Evolutionary conservation across 2,888 invertebrate species (phyloP), one percentile per base, ranked within the genome.

Genomic region (Cephus runcator): DNA sequence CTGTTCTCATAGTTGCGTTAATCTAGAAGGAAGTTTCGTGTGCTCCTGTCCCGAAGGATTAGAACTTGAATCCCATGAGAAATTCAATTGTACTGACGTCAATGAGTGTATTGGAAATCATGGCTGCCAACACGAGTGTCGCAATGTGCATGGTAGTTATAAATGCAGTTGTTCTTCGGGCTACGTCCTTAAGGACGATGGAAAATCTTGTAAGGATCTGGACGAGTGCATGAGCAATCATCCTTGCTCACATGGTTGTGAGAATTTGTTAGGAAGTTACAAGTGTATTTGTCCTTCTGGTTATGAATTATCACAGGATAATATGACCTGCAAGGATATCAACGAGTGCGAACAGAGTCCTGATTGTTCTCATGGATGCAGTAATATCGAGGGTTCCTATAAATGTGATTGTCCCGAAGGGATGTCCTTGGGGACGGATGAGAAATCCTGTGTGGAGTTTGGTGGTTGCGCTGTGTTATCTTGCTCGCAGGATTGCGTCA

Each of bases 1-100:
- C n/a, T 95, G 95, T 80, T 92, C 93, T 0, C 92, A 93, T 81
- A 91, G 92, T 71, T 95, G 95, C 85, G 89, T 92, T 75, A 93
- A 94, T 79, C 89, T 91, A 4, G 92, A 92, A 23, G 94, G 93
- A 1, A 90, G 93, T 35, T 92, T 90, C 77, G 88, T 90, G 73
- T 94, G 94, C 81, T 87, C 88, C 11, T 94, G 94, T 83, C 93
- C 92, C 73, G 86, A 88, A 1, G 94, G 91, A 0, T 88, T 90
- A 82, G 75, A 73, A 23, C 74, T 89, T 56, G n/a, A 23, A 4
- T 85, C 86, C 4, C 85, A 85, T 0, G 82, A 84, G n/a, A 82
- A 77, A 0, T 84, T 77, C 33, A 81, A 77, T 3, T 90, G 90
- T 75, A 76, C 79, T 4, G 34, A 89, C 3, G 30, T 80, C 0